Evolutionary conservation across 2,113 vertebrate species (phyloP).

Genomic region (Syngnathus scovelli): DNA sequence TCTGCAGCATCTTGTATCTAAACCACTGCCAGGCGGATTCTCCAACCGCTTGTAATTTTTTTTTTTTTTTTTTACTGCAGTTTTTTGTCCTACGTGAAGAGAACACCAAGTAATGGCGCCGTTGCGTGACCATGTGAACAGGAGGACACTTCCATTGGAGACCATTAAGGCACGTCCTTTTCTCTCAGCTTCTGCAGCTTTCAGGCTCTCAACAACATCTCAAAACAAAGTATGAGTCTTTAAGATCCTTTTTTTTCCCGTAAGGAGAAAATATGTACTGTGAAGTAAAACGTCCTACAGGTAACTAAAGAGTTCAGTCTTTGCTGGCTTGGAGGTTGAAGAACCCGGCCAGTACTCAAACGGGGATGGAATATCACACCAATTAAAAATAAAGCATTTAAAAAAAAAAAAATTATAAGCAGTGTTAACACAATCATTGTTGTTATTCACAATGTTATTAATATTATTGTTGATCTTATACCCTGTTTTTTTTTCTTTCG

Average conservation of each 20-base stretch:
- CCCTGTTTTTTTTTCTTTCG: slow-evolving; percentile 64
- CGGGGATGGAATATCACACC: slow-evolving; percentile 44
- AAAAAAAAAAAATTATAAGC: slow-evolving; percentile 33
- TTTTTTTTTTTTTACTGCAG: slow-evolving; percentile 23
- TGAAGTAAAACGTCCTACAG: slow-evolving; percentile 46
- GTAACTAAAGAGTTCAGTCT: slow-evolving; percentile 52
- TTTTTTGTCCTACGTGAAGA: slow-evolving; percentile 49
- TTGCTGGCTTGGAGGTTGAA: slow-evolving; percentile 50
- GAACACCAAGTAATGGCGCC: slow-evolving; percentile 22
- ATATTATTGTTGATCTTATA: slow-evolving; percentile 72
- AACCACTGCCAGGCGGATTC: slow-evolving; percentile 33
- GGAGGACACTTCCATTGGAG: slow-evolving; percentile 58
- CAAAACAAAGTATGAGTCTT: slow-evolving; percentile 40
- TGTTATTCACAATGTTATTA: slow-evolving; percentile 68
- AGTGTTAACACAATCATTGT: slow-evolving; percentile 59
- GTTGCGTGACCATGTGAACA: slow-evolving; percentile 21
- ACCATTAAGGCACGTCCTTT: slow-evolving; percentile 68
- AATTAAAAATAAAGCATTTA: slow-evolving; percentile 50
- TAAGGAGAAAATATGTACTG: slow-evolving; percentile 41
- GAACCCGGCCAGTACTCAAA: slow-evolving; percentile 49
- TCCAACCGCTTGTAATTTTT: slow-evolving; percentile 33
- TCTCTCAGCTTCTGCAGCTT: slow-evolving; percentile 43
- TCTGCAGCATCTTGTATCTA: slow-evolving; percentile 38
- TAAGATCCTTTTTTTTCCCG: slow-evolving; percentile 36
- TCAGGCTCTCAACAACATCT: slow-evolving; percentile 39